A percentile compares a stretch with the other conserved stretches of the same genome.
These are phyloP conservation scores for Machaerirhynchus nigripectus DNA, from an alignment of 2,113 vertebrate genomes.

Conservation along the genomic window DNA sequence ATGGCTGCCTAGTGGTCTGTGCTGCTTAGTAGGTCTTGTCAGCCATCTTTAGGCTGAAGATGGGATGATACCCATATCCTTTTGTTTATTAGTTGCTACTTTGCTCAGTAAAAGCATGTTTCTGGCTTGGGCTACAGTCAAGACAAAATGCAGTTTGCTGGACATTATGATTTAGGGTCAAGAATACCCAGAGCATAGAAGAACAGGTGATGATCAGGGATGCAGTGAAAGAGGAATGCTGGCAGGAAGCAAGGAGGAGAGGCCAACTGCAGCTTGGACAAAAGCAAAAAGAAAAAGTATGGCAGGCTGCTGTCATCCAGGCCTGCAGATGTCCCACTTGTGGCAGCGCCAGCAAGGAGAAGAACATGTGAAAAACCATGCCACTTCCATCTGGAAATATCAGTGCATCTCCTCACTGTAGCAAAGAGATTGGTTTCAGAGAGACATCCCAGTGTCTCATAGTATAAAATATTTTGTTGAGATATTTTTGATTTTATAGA, in stretches of 20 bases:
- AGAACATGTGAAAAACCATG: neutral
- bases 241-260: neutral
- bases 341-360: neutral
- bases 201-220: neutral
- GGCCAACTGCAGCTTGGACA: neutral
- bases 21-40: neutral
- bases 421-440: neutral
- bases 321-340: neutral
- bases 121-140: neutral
- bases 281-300: neutral
- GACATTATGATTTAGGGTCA: neutral
- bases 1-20: neutral
- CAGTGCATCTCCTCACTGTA: neutral
- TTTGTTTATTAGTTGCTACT: neutral
- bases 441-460: neutral
- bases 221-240: neutral
- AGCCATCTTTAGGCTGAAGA: neutral
- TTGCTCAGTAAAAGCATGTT: neutral
- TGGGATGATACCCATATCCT: neutral
- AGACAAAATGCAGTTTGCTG: neutral
- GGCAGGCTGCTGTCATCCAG: neutral
- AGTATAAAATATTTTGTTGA: neutral
- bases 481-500: neutral
- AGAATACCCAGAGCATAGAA: neutral
- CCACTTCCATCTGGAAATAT: neutral